Conservation (phyloP, 1,140 invertebrate genomes). For the Procambarus clarkii region DNA sequence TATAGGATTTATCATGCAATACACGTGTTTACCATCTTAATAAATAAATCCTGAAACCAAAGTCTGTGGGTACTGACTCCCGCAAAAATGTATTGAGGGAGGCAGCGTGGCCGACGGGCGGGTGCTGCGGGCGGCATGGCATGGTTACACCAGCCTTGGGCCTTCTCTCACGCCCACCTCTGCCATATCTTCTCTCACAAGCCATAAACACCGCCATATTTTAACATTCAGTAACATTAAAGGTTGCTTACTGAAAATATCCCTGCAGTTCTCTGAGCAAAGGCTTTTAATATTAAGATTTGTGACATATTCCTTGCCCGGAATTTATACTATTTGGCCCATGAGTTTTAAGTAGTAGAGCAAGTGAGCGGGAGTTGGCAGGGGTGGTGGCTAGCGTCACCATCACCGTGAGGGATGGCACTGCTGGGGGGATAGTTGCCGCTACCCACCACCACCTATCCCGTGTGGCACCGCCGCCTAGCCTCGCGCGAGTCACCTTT, state of each 20-base stretch:
- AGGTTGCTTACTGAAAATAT: not conserved
- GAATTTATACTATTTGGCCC: not conserved
- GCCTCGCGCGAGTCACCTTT: conserved; percentile 47
- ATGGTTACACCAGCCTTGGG: not conserved
- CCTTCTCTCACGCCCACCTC: conserved; percentile 7
- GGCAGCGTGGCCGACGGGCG: conserved; percentile 50
- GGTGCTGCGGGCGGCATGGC: conserved; percentile 33
- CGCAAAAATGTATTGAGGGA: conserved; percentile 46
- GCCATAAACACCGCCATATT: not conserved
- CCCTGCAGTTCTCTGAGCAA: conserved; percentile 32
- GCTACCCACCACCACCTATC: conserved; percentile 12
- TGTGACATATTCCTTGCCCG: not conserved
- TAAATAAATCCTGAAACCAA: conserved; percentile 54
- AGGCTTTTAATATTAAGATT: not conserved
- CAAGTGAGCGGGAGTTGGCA: not conserved
- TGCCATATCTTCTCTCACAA: not conserved
- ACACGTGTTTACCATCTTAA: conserved; percentile 53
- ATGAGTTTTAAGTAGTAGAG: not conserved
- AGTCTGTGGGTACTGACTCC: conserved; percentile 50
- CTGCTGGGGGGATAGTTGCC: not conserved
- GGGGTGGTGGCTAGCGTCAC: not conserved
- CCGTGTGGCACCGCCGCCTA: conserved; percentile 43
- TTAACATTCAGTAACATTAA: not conserved
- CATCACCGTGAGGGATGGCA: conserved; percentile 1
- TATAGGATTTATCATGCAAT: conserved; percentile 48